Percentiles rank a stretch among this genome's conserved stretches.
These are phyloP conservation scores for Entelurus aequoreus DNA, from an alignment of 2,113 vertebrate genomes.

Conservation along the genomic window DNA sequence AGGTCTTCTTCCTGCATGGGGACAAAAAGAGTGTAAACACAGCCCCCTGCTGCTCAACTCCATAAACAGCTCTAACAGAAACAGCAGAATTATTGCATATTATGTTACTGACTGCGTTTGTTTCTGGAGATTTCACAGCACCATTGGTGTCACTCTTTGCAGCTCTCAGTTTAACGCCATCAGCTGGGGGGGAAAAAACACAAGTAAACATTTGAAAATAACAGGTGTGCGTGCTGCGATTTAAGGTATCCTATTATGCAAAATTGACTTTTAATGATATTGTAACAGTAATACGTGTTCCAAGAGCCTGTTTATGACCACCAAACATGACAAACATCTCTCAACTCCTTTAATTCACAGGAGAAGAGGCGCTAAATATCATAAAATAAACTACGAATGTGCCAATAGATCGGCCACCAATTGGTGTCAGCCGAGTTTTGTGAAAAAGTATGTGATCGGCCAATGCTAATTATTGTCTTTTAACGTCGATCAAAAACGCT, in stretches of 20 bases:
- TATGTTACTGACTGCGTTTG: slow-evolving; percentile 70
- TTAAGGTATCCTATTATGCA: neutral
- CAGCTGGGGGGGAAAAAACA: slow-evolving; percentile 55
- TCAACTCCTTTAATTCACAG: too few relatives aligned
- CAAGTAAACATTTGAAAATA: neutral
- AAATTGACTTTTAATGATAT: too few relatives aligned
- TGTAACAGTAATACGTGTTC: too few relatives aligned
- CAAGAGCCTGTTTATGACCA: too few relatives aligned
- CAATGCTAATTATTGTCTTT: too few relatives aligned
- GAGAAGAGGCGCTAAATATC: neutral
- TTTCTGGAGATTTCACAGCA: slow-evolving; percentile 58
- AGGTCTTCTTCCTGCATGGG: slow-evolving; percentile 74
- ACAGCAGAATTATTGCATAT: neutral
- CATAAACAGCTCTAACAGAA: neutral
- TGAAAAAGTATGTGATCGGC: too few relatives aligned
- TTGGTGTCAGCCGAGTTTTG: too few relatives aligned
- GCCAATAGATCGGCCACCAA: too few relatives aligned
- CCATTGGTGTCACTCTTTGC: slow-evolving; percentile 77
- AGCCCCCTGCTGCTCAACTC: slow-evolving; percentile 51
- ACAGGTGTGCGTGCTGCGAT: neutral
- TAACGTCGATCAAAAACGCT: too few relatives aligned
- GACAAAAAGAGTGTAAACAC: slow-evolving; percentile 28
- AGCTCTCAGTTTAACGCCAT: slow-evolving; percentile 81
- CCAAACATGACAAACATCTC: neutral
- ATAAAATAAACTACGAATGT: neutral